Evolutionary conservation across 1,140 invertebrate species (phyloP), one percentile per base, ranked within the genome.

Genomic region (Calosoma granatense): DNA sequence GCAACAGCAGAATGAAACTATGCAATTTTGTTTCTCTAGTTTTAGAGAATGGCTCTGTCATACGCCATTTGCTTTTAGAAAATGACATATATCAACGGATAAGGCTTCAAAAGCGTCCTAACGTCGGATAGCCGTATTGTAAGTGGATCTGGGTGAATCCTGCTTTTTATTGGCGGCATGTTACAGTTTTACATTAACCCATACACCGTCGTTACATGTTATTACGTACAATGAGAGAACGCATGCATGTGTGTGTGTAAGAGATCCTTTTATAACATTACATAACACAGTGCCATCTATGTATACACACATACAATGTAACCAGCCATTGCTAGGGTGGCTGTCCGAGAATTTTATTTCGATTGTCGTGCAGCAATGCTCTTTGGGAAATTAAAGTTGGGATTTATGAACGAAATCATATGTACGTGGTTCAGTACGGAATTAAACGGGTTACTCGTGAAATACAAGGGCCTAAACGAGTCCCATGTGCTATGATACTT

Each of bases 131-230:
- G 17, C 41, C 41, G 17, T 17, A 47, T 6, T 17, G 15, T 47
- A 47, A 47, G 41, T 47, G 41, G 41, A 9, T 17, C 41, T 12
- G n/a, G n/a, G 41, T 12, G 41, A 47, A 47, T 47, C 15, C 17
- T 12, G 41, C 9, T 12, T 47, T 47, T 47, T 47, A 47, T 47
- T 47, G 17, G 9, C 4, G 41, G 17, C 9, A 47, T 47, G 41
- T 47, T 30, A 30, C 4, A 30, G 26, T 30, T 47, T 47, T 47
- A 47, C 41, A 47, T 47, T 47, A 47, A 47, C 6, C 41, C 41
- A 17, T 17, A 12, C 15, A 12, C 3, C 41, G 26, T 30, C 14
- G n/a, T n/a, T n/a, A n/a, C n/a, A n/a, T 36, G 26, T 6, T 36
- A 36, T n/a, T 36, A n/a, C 26, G n/a, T 9, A 36, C 26, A 36